Evolutionary conservation across 2,888 invertebrate genomes (phyloP).

Genomic region (Entomobrya proxima): DNA sequence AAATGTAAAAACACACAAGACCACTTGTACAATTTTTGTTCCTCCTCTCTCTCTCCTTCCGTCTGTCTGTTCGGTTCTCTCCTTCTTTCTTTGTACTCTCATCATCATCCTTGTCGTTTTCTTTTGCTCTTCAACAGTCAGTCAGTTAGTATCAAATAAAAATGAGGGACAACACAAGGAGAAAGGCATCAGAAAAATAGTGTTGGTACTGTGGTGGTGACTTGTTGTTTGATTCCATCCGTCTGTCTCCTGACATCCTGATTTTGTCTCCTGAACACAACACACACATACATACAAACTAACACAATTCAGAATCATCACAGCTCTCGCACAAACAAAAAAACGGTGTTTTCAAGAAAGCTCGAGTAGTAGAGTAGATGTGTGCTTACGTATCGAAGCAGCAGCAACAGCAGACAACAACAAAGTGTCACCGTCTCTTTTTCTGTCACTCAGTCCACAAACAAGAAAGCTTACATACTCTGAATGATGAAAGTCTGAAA

Average conservation of each 20-base stretch:
- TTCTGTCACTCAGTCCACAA: conserved; percentile 33
- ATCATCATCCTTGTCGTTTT: conserved; percentile 61
- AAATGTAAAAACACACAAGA: conserved; percentile 38
- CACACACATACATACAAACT: not conserved
- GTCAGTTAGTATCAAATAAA: conserved; percentile 59
- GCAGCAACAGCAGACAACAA: no score
- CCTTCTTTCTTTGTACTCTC: conserved; percentile 29
- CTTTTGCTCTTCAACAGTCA: conserved; percentile 64
- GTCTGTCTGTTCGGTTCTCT: not conserved
- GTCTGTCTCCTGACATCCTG: conserved; percentile 67
- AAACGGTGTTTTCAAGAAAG: conserved; percentile 30
- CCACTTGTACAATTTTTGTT: conserved; percentile 63
- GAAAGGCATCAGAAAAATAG: conserved; percentile 47
- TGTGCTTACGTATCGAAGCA: conserved; percentile 13
- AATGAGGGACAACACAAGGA: conserved; percentile 43
- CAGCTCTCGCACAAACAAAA: not conserved
- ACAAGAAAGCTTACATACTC: conserved; percentile 1
- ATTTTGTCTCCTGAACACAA: conserved; percentile 58
- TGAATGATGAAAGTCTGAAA: not conserved
- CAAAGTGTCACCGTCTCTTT: conserved; percentile 39
- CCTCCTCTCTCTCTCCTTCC: conserved; percentile 36
- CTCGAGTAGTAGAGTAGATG: conserved; percentile 5
- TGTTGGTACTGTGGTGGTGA: conserved; percentile 63
- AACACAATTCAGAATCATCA: not conserved
- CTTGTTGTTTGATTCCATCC: conserved; percentile 68